Conservation (phyloP, 1,140 invertebrate species). For the Acyrthosiphon pisum region DNA sequence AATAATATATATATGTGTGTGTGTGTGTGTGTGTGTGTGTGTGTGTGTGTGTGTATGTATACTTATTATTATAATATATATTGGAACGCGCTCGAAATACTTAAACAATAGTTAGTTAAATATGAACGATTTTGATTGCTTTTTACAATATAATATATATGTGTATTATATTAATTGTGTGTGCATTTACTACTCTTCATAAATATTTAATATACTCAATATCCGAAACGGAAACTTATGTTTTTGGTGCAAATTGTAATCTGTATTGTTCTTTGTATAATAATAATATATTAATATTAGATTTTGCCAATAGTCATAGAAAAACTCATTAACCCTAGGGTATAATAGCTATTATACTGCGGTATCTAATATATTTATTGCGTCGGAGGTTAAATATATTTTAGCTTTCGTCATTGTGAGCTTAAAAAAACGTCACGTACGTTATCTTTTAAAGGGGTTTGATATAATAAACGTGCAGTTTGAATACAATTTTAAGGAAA, state of each 20-base stretch:
- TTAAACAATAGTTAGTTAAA: neutral
- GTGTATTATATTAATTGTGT: neutral
- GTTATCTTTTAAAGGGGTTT: neutral
- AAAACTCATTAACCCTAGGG: neutral
- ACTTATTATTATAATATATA: neutral
- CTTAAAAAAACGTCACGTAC: neutral
- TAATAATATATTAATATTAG: neutral
- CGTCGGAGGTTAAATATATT: neutral
- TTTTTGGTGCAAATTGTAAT: neutral
- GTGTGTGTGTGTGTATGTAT: neutral
- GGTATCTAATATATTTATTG: neutral
- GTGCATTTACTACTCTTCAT: neutral
- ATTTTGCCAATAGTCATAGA: neutral
- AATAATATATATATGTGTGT: too few species aligned
- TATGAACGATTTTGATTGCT: neutral
- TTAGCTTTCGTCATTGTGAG: neutral
- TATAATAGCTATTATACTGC: neutral
- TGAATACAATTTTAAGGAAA: neutral
- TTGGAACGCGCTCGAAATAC: neutral
- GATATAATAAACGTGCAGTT: neutral
- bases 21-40: too few species aligned
- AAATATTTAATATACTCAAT: conserved; percentile 20
- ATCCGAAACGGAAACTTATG: neutral
- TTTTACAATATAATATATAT: neutral
- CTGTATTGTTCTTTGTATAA: neutral